Base-by-base conservation (phyloP, 2,113 vertebrate species). In the Cyprinodon variegatus region DNA sequence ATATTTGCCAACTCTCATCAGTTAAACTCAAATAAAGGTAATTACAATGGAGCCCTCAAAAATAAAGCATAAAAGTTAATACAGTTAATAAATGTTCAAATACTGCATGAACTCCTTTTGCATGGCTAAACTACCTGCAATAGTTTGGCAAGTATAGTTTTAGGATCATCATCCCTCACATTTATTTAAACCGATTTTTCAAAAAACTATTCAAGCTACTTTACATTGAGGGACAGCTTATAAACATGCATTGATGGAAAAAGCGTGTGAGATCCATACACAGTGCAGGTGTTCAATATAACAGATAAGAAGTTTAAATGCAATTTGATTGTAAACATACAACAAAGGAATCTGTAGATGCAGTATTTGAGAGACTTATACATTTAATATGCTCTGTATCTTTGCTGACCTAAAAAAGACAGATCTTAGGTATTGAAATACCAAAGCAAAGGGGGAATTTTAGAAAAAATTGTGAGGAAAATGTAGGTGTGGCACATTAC, bases 1-100 rank as follows among this genome's bases (percentile, higher is more conserved):
- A 99, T 99, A 99, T 96, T 99, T 99, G 98, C 98, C 97, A 97
- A 97, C 98, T 99, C 98, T 97, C 96, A 76, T 95, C 50, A 93
- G 93, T 93, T 84, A 90, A 92, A 76, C 38, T 65, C 57, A 89
- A 89, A 86, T 37, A 67, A 88, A 90, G 83, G 67, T 89, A 88
- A 90, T 83, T 83, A 74, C 85, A 88, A 94, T 94, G 93, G 92
- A 94, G 90, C 94, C 94, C 94, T 96, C 94, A 91, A 90, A 94
- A 87, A 92, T 95, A 94, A 95, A 93, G 86, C 91, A 87, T 89
- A 39, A 65, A 78, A 74, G 57, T 29, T 65, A 75, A 70, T 43
- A 70, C 59, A 17, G 7, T 10, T 50, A 70, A 48, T 43, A 60
- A 53, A 39, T 59, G 4, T 67, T 65, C 48, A 62, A 50, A 77